Conservation (phyloP, 2,113 vertebrate species). For the Tringa solitaria region DNA sequence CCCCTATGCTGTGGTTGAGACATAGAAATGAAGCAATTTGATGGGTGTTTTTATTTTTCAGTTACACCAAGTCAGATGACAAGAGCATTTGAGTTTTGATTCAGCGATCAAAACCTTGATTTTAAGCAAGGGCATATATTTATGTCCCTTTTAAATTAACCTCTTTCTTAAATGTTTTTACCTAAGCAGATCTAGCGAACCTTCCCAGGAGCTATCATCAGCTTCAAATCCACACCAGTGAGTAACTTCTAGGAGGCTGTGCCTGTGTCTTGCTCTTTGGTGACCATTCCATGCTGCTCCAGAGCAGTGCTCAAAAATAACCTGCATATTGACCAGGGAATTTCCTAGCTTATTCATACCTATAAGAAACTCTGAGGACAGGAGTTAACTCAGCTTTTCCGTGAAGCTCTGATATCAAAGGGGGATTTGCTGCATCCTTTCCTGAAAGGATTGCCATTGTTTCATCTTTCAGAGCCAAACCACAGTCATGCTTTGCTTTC, state of each 20-base stretch:
- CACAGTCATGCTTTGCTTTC: neutral
- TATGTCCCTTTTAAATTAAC: neutral
- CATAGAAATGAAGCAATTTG: neutral
- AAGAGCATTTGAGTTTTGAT: neutral
- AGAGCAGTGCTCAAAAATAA: neutral
- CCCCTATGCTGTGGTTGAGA: fast-evolving
- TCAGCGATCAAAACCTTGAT: neutral
- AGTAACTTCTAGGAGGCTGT: neutral
- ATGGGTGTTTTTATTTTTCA: neutral
- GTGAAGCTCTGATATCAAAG: neutral
- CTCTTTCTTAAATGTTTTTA: neutral
- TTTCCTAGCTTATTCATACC: neutral
- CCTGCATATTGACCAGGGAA: neutral
- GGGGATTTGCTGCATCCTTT: neutral
- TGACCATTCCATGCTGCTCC: neutral
- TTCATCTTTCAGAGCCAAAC: neutral
- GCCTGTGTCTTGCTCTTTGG: neutral
- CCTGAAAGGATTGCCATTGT: neutral
- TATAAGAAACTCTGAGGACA: neutral
- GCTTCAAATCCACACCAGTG: neutral
- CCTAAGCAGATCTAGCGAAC: neutral
- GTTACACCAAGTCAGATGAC: neutral
- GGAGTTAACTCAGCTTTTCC: neutral
- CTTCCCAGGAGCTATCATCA: neutral
- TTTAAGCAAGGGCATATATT: neutral